These are phyloP conservation scores for Siniperca obscura DNA, from an alignment of 2,797 vertebrate species.

Conservation along the genomic window DNA sequence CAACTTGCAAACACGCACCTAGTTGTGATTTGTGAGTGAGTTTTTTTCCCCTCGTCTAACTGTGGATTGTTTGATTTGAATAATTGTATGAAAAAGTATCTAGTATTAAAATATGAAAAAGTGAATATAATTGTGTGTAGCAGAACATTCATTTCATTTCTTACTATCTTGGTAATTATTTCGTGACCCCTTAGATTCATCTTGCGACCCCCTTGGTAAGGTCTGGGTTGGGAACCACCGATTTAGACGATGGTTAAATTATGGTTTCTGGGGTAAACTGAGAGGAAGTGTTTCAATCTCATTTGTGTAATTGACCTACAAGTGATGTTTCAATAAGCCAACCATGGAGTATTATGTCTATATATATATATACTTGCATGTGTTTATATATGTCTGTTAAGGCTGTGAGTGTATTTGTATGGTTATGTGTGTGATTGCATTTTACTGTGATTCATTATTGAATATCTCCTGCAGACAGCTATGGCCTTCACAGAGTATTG, in stretches of 20 bases:
- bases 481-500: not conserved
- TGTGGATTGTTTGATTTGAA: not conserved
- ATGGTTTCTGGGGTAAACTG: not conserved
- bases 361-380: not conserved
- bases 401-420: not conserved
- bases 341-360: too few species aligned
- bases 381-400: not conserved
- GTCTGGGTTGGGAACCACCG: not conserved
- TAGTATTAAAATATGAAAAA: not conserved
- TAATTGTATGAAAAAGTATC: not conserved
- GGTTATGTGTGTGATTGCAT: constrained; percentile 1
- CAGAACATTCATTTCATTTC: not conserved
- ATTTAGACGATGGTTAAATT: not conserved
- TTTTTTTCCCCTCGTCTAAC: not conserved
- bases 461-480: constrained; percentile 9
- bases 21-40: too few species aligned
- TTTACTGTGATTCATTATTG: constrained; percentile 25
- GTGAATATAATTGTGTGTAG: not conserved
- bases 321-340: too few species aligned
- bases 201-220: not conserved
- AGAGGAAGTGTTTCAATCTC: not conserved
- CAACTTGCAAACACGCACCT: not conserved
- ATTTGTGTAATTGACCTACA: not conserved
- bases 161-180: not conserved
- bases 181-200: not conserved